These are phyloP conservation scores for Acanthiza pusilla DNA, from an alignment of 2,797 vertebrate genomes.

Conservation along the genomic window DNA sequence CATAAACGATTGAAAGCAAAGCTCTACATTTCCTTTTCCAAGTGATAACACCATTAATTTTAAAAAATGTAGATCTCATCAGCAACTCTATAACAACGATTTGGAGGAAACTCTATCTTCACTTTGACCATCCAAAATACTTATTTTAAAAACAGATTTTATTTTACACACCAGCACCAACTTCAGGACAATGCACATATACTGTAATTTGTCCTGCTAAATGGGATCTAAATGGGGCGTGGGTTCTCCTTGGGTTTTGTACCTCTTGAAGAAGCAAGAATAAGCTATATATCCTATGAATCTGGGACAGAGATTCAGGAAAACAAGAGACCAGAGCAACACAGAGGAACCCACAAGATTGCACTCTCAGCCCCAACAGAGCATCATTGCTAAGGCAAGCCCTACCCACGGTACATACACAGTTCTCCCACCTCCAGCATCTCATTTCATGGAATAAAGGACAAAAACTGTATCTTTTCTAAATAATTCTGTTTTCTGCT, in stretches of 20 bases:
- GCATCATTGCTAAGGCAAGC: neutral
- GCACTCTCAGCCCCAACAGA: neutral
- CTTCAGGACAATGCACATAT: neutral
- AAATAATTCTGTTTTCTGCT: neutral
- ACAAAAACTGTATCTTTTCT: rapidly evolving
- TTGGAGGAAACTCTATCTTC: neutral
- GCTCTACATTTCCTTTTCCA: neutral
- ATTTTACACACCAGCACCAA: neutral
- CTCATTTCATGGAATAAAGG: neutral
- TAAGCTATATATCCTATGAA: neutral
- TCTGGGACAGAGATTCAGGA: neutral
- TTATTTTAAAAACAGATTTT: neutral
- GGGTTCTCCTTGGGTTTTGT: neutral
- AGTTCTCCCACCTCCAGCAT: neutral
- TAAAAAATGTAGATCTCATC: neutral
- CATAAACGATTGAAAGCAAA: neutral
- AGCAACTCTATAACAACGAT: neutral
- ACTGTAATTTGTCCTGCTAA: neutral
- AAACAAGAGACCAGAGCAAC: neutral
- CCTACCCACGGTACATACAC: rapidly evolving
- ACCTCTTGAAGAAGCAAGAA: neutral
- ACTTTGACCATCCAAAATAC: neutral
- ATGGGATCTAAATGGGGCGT: neutral
- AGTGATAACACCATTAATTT: neutral
- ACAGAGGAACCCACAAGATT: neutral